phyloP scores from a whole-genome alignment of 2,888 invertebrate genomes.

The Cyclophora albipunctata region DNA sequence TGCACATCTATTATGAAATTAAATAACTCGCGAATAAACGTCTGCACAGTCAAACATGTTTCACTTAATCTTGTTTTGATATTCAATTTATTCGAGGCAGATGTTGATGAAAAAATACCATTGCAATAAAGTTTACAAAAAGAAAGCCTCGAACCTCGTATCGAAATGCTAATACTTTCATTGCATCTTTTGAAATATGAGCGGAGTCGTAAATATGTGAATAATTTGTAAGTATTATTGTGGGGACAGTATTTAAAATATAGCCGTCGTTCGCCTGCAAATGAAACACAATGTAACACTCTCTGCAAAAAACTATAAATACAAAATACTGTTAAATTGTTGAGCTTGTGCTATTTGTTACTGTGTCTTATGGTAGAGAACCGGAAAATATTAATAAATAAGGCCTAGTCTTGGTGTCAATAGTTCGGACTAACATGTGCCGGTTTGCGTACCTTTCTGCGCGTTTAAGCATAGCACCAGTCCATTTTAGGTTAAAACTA shows the following conservation, averaged over 20 bases:
- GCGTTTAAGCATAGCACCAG: constrained; percentile 7
- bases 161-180: too few relatives aligned
- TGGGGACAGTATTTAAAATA: not conserved
- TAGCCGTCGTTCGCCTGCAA: not conserved
- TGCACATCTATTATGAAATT: constrained; percentile 51
- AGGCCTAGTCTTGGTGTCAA: constrained; percentile 37
- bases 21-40: constrained; percentile 40
- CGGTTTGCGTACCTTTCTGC: constrained; percentile 15
- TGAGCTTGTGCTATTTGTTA: constrained; percentile 45
- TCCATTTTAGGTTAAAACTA: constrained; percentile 12
- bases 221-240: not conserved
- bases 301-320: not conserved
- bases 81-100: not conserved
- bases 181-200: too few relatives aligned
- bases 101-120: not conserved
- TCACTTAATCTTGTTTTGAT: not conserved
- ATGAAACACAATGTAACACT: not conserved
- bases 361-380: constrained; percentile 38
- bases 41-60: constrained; percentile 16
- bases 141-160: too few relatives aligned
- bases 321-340: constrained; percentile 7
- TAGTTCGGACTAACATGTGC: constrained; percentile 49
- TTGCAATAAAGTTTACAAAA: not conserved
- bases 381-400: constrained; percentile 44
- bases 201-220: not conserved